A percentile compares a stretch with the other conserved stretches of the same genome.
These are phyloP conservation scores for Dallia pectoralis DNA, from an alignment of 2,797 vertebrate genomes.

Conservation along the genomic window DNA sequence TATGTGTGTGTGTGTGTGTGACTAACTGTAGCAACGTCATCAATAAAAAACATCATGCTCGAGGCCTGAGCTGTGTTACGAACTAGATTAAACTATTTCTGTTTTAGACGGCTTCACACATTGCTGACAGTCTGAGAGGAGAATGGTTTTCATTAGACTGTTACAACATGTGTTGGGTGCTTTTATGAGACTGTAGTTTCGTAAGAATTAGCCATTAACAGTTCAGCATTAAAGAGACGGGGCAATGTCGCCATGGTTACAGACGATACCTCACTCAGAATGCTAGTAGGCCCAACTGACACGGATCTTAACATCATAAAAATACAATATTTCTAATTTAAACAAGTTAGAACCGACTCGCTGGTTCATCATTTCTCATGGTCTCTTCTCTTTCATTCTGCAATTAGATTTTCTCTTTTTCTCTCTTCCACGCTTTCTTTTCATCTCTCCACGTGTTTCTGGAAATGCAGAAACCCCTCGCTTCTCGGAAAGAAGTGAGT, in stretches of 20 bases:
- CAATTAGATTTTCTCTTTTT: slow-evolving; percentile 2
- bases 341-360: background rate
- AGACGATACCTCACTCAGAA: no score
- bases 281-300: no score
- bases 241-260: no score
- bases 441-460: slow-evolving; percentile 42
- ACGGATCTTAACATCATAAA: background rate
- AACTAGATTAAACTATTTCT: slow-evolving; percentile 44
- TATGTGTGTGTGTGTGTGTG: slow-evolving; percentile 6
- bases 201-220: slow-evolving; percentile 39
- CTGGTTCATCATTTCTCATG: background rate
- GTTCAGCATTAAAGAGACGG: no score
- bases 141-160: slow-evolving; percentile 17
- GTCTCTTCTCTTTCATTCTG: slow-evolving; percentile 16
- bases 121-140: slow-evolving; percentile 45
- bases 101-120: slow-evolving; percentile 36
- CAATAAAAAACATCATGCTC: slow-evolving; percentile 17
- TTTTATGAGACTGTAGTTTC: slow-evolving; percentile 45
- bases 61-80: slow-evolving; percentile 19
- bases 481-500: slow-evolving; percentile 64
- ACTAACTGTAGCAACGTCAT: slow-evolving; percentile 20
- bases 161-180: slow-evolving; percentile 39
- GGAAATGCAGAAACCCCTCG: slow-evolving; percentile 36
- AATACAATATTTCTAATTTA: slow-evolving; percentile 4
- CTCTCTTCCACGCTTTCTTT: background rate